Evolutionary conservation across 2,888 invertebrate species (phyloP).

Genomic region (Chloromyia formosa): DNA sequence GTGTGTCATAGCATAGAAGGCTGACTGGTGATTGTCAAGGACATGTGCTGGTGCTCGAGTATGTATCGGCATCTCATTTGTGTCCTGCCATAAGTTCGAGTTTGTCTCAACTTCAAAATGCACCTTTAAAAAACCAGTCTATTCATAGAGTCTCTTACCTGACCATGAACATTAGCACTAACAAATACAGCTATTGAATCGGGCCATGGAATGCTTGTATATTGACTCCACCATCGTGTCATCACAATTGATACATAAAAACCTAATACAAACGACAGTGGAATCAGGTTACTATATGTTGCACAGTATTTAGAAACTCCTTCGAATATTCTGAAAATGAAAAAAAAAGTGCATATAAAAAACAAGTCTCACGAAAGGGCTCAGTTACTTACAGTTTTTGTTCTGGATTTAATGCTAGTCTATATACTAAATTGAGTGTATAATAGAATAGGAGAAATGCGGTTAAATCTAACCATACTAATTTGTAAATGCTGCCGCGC

Average conservation of each 20-base stretch:
- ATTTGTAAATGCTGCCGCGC: slow-evolving; percentile 94
- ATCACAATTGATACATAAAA: slow-evolving; percentile 94
- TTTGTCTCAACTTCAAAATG: too few species aligned
- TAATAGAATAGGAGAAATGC: slow-evolving; percentile 84
- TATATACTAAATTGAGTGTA: slow-evolving; percentile 79
- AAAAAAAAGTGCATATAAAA: too few species aligned
- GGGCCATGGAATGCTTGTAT: slow-evolving; percentile 84
- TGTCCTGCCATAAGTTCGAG: too few species aligned
- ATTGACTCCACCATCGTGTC: slow-evolving; percentile 92
- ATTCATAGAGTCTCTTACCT: slow-evolving; percentile 69
- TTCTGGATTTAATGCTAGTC: slow-evolving; percentile 72
- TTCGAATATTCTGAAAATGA: slow-evolving; percentile 76
- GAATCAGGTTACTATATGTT: slow-evolving; percentile 86
- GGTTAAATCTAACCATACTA: slow-evolving; percentile 89
- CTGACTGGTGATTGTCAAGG: not conserved
- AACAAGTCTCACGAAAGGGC: too few species aligned
- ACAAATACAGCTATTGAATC: slow-evolving; percentile 88
- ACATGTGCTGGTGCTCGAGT: not conserved
- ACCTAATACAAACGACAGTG: slow-evolving; percentile 91
- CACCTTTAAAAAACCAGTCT: too few species aligned
- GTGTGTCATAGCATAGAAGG: too few species aligned
- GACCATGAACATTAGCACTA: slow-evolving; percentile 83
- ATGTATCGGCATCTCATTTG: too few species aligned
- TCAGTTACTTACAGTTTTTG: slow-evolving; percentile 73
- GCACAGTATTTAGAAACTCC: slow-evolving; percentile 85